Evolutionary conservation across 2,113 vertebrate species (phyloP).

Genomic region (Baryphthengus martii): DNA sequence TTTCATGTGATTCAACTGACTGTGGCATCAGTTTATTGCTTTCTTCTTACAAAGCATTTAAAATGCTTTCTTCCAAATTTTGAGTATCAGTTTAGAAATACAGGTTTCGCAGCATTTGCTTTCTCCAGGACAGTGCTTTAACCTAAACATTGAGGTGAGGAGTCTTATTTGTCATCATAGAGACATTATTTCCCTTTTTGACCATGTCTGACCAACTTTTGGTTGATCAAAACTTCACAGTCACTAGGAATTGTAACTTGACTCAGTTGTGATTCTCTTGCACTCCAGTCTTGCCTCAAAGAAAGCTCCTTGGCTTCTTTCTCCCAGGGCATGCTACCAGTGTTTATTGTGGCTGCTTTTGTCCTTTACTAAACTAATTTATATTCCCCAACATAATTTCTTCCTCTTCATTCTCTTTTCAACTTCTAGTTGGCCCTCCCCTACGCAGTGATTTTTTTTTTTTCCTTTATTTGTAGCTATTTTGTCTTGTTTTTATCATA

Average conservation of each 20-base stretch:
- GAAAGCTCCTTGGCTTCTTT: not conserved
- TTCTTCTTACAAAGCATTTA: not conserved
- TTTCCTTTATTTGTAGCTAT: not conserved
- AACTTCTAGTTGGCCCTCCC: not conserved
- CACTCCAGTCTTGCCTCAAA: not conserved
- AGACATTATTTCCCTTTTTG: not conserved
- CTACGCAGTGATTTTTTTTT: not conserved
- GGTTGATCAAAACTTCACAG: not conserved
- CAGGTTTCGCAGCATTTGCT: not conserved
- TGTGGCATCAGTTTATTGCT: slow-evolving; percentile 43
- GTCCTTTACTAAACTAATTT: not conserved
- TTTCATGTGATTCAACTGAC: slow-evolving; percentile 24
- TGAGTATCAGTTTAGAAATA: not conserved
- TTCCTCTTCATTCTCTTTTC: not conserved
- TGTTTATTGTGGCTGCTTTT: not conserved
- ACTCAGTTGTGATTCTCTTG: not conserved
- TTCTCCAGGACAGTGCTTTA: not conserved
- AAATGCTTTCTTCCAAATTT: not conserved
- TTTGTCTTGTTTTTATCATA: not conserved
- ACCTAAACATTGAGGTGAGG: not conserved
- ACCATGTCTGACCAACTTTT: not conserved
- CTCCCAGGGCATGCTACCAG: not conserved
- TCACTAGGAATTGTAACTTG: not conserved
- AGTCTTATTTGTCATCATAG: rapidly evolving
- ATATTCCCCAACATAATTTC: not conserved